Base-by-base conservation (phyloP, 2,113 vertebrate genomes). In the Alectura lathami region DNA sequence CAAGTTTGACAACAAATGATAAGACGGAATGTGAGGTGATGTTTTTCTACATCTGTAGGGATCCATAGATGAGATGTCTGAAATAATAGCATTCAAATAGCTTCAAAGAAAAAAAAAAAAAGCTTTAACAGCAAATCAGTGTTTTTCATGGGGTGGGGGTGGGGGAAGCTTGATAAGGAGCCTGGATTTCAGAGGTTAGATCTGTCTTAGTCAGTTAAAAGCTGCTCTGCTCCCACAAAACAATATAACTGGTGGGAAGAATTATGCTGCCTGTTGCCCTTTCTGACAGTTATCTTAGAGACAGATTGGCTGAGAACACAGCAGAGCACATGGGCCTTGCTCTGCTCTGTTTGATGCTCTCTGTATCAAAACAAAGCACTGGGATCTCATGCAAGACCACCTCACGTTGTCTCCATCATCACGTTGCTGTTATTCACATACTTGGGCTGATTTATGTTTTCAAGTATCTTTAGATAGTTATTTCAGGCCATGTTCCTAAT, bases 401-500 rank as follows among this genome's bases (percentile, higher is more conserved):
- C 91, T 86, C 90, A 23, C 34, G 1, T 45, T 66, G 86, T 53
- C 80, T 92, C 92, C 85, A 75, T 96, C 89, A 69, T 29, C 91
- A 89, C 82, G 53, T 83, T 67, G 4, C 73, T 95, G 93, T 77
- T 94, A 63, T 84, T 94, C 47, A 74, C 74, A 3, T 29, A 48
- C n/a, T 57, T 7, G 51, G n/a, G 7, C 77, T 94, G 94, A 95
- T 97, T 96, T 96, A 95, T 11, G 22, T 53, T 89, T 93, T n/a
- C 47, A 32, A 84, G 38, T 77, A 70, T 76, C 86, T 88, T 87
- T 50, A 60, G 80, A 54, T 75, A 93, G 95, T 96, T 97, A 20
- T 96, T 96, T 97, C 91, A 96, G 95, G 88, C 91, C 1, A 3
- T 36, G 30, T 84, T 95, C 91, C 93, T 86, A 86, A 96, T 93